A percentile compares a stretch with the other conserved stretches of the same genome.
Evolutionary conservation across 2,113 vertebrate genomes (phyloP).

Genomic region (Hyla sarda): DNA sequence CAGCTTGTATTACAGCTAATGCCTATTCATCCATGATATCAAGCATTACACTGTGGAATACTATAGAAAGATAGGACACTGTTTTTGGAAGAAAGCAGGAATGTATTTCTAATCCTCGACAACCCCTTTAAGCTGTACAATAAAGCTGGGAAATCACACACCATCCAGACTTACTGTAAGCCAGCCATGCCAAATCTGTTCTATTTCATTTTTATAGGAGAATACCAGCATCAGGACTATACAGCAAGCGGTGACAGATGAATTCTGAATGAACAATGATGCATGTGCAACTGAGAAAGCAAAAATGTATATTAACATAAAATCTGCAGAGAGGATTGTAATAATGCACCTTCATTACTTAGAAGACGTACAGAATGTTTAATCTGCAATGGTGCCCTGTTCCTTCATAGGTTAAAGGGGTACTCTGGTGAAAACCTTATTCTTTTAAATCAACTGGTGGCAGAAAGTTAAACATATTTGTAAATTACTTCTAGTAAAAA

Average conservation of each 20-base stretch:
- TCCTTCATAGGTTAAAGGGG: background rate
- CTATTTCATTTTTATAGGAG: slow-evolving; percentile 75
- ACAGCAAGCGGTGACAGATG: slow-evolving; percentile 74
- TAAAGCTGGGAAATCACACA: background rate
- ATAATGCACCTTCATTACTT: background rate
- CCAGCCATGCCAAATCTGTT: slow-evolving; percentile 73
- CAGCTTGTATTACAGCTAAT: too few species aligned
- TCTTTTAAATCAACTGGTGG: too few species aligned
- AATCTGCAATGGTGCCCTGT: background rate
- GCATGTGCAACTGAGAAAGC: slow-evolving; percentile 71
- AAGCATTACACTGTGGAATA: too few species aligned
- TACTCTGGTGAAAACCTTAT: too few species aligned
- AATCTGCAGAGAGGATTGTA: background rate
- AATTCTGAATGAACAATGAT: slow-evolving; percentile 78
- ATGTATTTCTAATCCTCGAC: background rate
- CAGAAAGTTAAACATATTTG: too few species aligned
- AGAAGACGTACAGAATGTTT: background rate
- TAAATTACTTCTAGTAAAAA: too few species aligned
- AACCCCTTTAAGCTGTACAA: background rate
- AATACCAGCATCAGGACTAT: slow-evolving; percentile 75
- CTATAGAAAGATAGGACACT: too few species aligned
- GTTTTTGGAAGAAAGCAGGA: too few species aligned
- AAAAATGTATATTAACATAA: slow-evolving; percentile 41
- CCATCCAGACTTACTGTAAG: slow-evolving; percentile 72
- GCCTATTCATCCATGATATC: too few species aligned